A percentile compares a stretch with the other conserved stretches of the same genome.
phyloP scores from a whole-genome alignment of 2,888 invertebrate species.

The Melieria omissa region DNA sequence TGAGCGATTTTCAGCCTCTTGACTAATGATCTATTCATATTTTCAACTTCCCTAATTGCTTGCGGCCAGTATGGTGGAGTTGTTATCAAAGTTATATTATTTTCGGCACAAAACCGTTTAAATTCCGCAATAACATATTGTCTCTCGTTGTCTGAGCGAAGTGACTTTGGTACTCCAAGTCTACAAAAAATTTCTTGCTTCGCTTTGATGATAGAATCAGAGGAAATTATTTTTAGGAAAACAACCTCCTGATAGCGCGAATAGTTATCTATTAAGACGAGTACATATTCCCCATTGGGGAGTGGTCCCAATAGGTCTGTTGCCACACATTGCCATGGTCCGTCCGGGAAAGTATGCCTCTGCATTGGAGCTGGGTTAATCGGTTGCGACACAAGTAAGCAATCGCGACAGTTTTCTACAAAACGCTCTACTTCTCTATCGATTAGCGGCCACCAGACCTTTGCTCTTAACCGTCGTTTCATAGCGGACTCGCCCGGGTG shows the following conservation, averaged over 20 bases:
- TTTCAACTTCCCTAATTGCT: no score
- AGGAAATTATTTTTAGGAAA: slow-evolving; percentile 14
- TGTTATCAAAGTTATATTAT: slow-evolving; percentile 14
- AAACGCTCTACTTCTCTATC: slow-evolving; percentile 17
- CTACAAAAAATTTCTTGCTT: slow-evolving; percentile 25
- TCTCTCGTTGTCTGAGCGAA: slow-evolving; percentile 25
- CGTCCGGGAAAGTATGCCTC: slow-evolving; percentile 26
- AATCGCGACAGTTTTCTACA: slow-evolving; percentile 30
- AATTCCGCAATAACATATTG: slow-evolving; percentile 24
- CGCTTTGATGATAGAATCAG: slow-evolving; percentile 3
- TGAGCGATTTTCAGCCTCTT: no score
- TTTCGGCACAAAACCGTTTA: slow-evolving; percentile 6
- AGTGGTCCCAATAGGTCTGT: no score
- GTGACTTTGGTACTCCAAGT: slow-evolving; percentile 23
- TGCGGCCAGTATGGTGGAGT: no score
- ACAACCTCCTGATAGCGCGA: slow-evolving; percentile 15
- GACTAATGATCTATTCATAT: no score
- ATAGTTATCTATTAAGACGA: no score
- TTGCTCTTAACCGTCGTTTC: slow-evolving; percentile 25
- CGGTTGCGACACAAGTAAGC: slow-evolving; percentile 27
- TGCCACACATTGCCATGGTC: slow-evolving; percentile 29
- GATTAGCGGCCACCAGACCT: slow-evolving; percentile 19
- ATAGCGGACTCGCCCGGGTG: slow-evolving; percentile 25
- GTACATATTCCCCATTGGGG: no score
- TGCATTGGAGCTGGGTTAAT: slow-evolving; percentile 18